Evolutionary conservation across 92 coral and sea anemone species (phyloP), one percentile per base, ranked within the genome.

Genomic region (Phymanthus crucifer): DNA sequence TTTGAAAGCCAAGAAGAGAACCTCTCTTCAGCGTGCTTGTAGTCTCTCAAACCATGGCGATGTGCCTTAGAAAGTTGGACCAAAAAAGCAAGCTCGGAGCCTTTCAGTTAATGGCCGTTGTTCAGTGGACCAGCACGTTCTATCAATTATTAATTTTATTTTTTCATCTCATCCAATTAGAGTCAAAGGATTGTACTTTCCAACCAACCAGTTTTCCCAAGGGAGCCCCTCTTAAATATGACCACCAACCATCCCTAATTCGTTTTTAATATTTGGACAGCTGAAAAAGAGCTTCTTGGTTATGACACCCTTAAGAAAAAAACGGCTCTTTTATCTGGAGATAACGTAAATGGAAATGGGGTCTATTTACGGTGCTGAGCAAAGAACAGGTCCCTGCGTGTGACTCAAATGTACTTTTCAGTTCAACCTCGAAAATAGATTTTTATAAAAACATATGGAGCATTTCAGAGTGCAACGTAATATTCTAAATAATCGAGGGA

Each of bases 101-200:
- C 16, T 34, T 12, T 13, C 18, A 32, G 72, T 68, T 14, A 69
- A 9, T 69, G 73, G 73, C 73, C 73, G 73, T 69, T 69, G 35
- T 69, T 69, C 45, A 31, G 73, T 69, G 4, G 46, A 61, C 72
- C 89, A 75, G 90, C 95, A 91, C 95, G 95, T 91, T 91, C 90
- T 76, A 88, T 91, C 85, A 85, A 91, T 88, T 82, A 80, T 91
- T 88, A 81, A 91, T 89, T 66, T 61, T 40, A 76, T 36, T 56
- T 58, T 70, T 88, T 91, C 90, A 88, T 91, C 88, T 91, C 89
- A 83, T 67, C 29, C 82, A 78, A 79, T 83, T 80, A 69, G 83
- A 84, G 74, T 87, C 84, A 87, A 86, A 81, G 83, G 73, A 77
- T 77, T 34, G 81, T 64, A 77, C n/a, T 54, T 38, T 64, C 81